Evolutionary conservation across 2,888 invertebrate species (phyloP), one percentile per base, ranked within the genome.

Genomic region (Pilophorus perplexus): DNA sequence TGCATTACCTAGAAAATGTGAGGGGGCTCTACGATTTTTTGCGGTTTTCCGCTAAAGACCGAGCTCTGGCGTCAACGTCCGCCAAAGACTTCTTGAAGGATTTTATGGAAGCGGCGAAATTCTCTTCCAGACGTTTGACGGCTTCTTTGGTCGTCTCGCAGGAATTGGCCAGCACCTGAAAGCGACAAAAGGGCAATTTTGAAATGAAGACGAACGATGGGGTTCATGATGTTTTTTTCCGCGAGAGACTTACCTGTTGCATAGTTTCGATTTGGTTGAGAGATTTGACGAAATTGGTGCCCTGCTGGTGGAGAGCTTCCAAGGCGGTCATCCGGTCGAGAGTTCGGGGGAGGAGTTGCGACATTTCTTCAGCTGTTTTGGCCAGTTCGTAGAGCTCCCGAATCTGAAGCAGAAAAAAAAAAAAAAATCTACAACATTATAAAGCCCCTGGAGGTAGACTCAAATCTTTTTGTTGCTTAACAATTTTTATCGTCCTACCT

Each of bases 301-400:
- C 94, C 84, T 93, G 92, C 77, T 89, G 88, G 75, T 97, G 96
- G 4, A 97, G 79, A 2, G 87, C 84, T 77, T 93, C 90, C 2
- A 97, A 79, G 1, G 93, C 88, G 73, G 89, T 84, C 82, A 97
- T 85, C 65, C 96, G 83, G 73, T 93, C 89, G 33, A 95, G 83
- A 22, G 89, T 84, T 73, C 86, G 85, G 0, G 90, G 90, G 68
- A 92, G 75, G 67, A 92, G 82, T 76, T 90, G 87, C 55, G 87
- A 84, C 68, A 91, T 82, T 8, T 86, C 84, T 74, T 95, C 93
- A 67, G 88, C 89, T 77, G 90, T 90, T 77, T 92, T 92, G 71
- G 93, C 84, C 71, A 93, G 79, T 72, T 93, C 92, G 77, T 94
- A 91, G 69, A 96, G 79, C 75, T 95, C 91, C 59, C 84, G 81